Evolutionary conservation across 2,888 invertebrate species (phyloP), one percentile per base, ranked within the genome.

Genomic region (Cylloceria caligata): DNA sequence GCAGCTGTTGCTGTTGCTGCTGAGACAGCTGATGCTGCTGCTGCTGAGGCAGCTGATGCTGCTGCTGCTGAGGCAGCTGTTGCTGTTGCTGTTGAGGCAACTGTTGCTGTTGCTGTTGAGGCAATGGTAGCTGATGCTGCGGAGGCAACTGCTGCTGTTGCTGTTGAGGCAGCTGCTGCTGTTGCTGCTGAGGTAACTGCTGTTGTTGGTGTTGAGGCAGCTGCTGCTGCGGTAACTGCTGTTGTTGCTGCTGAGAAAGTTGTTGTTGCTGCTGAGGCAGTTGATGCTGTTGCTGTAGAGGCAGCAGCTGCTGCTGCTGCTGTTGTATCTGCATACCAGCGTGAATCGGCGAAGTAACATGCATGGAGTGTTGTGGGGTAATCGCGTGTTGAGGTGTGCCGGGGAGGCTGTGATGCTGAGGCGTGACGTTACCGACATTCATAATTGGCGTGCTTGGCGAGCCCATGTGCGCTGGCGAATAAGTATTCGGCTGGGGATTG

Each of bases 381-480:
- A 90, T 87, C 39, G 86, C 88, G 65, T 85, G 84, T 42, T 90
- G 91, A 0, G 90, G 90, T 4, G 52, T 79, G 19, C 74, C 62
- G 7, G 88, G 67, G 83, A 78, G 86, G 76, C 64, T 81, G 65
- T 89, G 89, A 75, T 87, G 87, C 65, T 90, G 90, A 52, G 91
- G 89, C 16, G 90, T 90, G 7, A 90, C 68, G 39, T 88, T 90
- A 2, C 88, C 89, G 3, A 90, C 80, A 7, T 89, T 84, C 81
- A 87, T 83, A 11, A 90, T 73, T 2, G 89, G 86, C 13, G 90
- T 87, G 72, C 86, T 89, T 3, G 91, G 91, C 3, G 91, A 91
- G 52, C 88, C 90, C 88, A 92, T 90, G 55, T 92, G 92, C 2
- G 91, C 92, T 6, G 92, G 92, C 3, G 92, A 92, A 71, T 92